Conservation (phyloP, 2,113 vertebrate genomes). For the Natator depressus region DNA sequence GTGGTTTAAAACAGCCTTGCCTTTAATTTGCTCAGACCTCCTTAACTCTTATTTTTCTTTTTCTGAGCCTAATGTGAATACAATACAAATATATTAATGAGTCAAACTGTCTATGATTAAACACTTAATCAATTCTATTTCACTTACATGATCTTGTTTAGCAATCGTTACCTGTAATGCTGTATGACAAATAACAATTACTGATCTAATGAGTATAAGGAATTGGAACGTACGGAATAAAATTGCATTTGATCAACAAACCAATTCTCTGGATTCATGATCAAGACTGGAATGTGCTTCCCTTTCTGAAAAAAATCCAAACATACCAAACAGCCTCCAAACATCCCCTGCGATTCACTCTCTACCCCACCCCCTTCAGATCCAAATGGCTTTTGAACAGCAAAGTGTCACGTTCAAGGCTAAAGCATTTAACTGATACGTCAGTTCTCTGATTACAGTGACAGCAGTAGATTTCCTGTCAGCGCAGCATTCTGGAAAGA, state of each 20-base stretch:
- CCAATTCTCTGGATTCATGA: not conserved
- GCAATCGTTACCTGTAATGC: not conserved
- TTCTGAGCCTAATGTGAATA: not conserved
- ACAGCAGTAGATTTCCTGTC: not conserved
- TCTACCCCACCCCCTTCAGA: not conserved
- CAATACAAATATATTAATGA: not conserved
- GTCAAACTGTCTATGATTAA: slow-evolving; percentile 5
- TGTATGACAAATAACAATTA: slow-evolving; percentile 9
- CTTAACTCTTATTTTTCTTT: not conserved
- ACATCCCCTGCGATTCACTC: not conserved
- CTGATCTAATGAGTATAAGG: not conserved
- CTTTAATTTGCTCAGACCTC: not conserved
- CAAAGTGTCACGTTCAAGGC: not conserved
- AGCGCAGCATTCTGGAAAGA: not conserved
- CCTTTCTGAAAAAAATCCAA: not conserved
- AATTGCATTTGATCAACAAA: not conserved
- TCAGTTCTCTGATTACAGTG: slow-evolving; percentile 30
- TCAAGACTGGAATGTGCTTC: not conserved
- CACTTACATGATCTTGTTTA: slow-evolving; percentile 15
- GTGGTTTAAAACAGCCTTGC: not conserved
- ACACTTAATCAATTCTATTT: not conserved
- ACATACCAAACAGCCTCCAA: not conserved
- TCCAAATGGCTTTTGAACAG: slow-evolving; percentile 1
- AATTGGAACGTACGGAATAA: slow-evolving; percentile 1
- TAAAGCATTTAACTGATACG: slow-evolving; percentile 7